These are phyloP conservation scores for Equus przewalskii DNA, from an alignment of 2,113 vertebrate species.

Conservation along the genomic window DNA sequence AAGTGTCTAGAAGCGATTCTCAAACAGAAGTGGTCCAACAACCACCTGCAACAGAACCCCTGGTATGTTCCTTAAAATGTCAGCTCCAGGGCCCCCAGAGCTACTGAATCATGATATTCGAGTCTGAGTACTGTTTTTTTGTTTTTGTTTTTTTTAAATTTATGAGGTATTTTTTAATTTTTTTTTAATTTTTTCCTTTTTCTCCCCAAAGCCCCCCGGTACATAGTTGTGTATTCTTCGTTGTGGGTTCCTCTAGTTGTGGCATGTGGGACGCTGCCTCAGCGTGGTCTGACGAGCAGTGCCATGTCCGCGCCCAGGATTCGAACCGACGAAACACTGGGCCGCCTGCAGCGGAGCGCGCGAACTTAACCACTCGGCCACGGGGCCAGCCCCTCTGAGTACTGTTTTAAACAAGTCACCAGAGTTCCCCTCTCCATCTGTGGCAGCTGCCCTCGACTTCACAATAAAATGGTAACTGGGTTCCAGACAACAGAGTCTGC, in stretches of 20 bases:
- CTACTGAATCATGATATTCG: background rate
- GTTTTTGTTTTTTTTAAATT: no score
- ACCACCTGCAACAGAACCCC: background rate
- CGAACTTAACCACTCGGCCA: no score
- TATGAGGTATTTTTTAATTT: no score
- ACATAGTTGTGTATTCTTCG: no score
- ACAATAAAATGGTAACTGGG: background rate
- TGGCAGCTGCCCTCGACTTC: background rate
- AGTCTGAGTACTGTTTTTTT: background rate
- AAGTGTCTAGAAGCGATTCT: background rate
- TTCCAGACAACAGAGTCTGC: background rate
- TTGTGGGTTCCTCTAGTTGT: no score
- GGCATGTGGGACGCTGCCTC: no score
- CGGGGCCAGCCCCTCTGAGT: background rate
- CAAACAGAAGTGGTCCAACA: background rate
- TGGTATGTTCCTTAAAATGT: background rate
- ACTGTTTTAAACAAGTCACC: background rate
- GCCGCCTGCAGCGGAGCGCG: no score
- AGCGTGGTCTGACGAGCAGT: no score
- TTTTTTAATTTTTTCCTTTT: no score
- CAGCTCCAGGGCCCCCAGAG: background rate
- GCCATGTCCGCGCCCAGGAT: no score
- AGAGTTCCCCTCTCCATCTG: background rate
- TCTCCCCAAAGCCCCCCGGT: no score
- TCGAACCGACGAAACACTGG: no score